Conservation (phyloP, 2,888 invertebrate genomes). For the Perdita meconis region DNA sequence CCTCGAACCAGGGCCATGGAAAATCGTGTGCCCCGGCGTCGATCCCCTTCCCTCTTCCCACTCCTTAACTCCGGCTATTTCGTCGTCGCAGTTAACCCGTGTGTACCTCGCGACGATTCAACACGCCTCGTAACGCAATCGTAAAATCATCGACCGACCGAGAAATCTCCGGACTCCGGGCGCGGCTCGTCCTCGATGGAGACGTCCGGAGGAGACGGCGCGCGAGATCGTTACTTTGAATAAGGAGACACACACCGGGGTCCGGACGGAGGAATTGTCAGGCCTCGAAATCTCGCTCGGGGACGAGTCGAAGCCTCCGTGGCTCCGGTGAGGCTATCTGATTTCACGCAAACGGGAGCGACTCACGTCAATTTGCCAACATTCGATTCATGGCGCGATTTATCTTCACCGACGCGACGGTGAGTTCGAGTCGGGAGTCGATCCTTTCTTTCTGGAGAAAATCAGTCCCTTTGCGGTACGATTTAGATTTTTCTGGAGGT, state of each 20-base stretch:
- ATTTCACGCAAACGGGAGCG: slow-evolving; percentile 42
- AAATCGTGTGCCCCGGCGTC: slow-evolving; percentile 39
- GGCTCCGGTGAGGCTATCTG: slow-evolving; percentile 41
- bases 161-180: slow-evolving; percentile 1
- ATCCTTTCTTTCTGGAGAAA: no score
- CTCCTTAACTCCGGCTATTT: slow-evolving; percentile 23
- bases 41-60: no score
- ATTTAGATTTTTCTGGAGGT: no score
- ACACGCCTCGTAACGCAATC: slow-evolving; percentile 16
- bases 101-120: slow-evolving; percentile 24
- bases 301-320: slow-evolving; percentile 16
- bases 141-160: slow-evolving; percentile 27
- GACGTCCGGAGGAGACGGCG: no score
- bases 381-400: slow-evolving; percentile 34
- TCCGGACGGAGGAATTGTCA: slow-evolving; percentile 31
- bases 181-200: slow-evolving; percentile 16
- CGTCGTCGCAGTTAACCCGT: slow-evolving; percentile 38
- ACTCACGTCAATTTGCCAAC: slow-evolving; percentile 29
- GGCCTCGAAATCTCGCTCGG: slow-evolving; percentile 29
- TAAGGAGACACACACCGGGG: slow-evolving; percentile 20
- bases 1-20: slow-evolving; percentile 19
- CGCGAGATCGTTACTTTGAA: slow-evolving; percentile 29
- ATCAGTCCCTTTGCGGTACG: no score
- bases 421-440: no score
- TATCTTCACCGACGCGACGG: slow-evolving; percentile 35